Base-by-base conservation (phyloP, 2,888 invertebrate species). In the Cephus spinipes region DNA sequence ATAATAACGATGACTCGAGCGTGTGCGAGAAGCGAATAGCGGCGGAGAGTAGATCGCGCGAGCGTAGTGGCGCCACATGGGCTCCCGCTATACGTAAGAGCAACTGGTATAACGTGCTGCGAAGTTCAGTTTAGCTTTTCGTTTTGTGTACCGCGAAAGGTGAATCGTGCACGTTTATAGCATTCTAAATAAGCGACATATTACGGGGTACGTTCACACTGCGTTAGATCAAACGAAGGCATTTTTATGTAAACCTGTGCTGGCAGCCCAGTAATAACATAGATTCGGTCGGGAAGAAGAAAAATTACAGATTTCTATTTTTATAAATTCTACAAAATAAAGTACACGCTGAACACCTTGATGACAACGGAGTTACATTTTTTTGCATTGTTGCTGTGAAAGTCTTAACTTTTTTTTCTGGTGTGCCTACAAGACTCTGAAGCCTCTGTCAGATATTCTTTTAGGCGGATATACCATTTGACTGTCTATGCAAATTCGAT, bases 1-100 rank as follows among this genome's bases (percentile, higher is more conserved):
- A 88, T 87, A 89, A 88, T 88, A 76, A 77, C 75, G 73, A 75
- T 78, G 78, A 78, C 78, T 78, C 78, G 78, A 77, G 78, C 78
- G 78, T 75, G 40, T 32, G 68, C 71, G 71, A 31, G 71, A 71
- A 71, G 32, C 71, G 71, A 71, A 23, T 55, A 55, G 55, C 9
- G 55, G 55, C 23, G 23, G 55, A 55, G 23, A 55, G 55, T 55
- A 55, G 55, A 31, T 71, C 71, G 71, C 71, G 71, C 71, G 31
- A 31, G 71, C 6, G 71, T 33, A 71, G 31, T 71, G 71, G 71
- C 71, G 71, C 71, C 71, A 71, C 71, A 71, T 33, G 71, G 31
- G 32, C 32, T 32, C 71, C 35, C 32, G 71, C 71, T 12, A 71
- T 33, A 71, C 71, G 9, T 33, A 80, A 81, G 75, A 74, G 78